phyloP scores from a whole-genome alignment of 2,888 invertebrate species.

The Plebejus argus region DNA sequence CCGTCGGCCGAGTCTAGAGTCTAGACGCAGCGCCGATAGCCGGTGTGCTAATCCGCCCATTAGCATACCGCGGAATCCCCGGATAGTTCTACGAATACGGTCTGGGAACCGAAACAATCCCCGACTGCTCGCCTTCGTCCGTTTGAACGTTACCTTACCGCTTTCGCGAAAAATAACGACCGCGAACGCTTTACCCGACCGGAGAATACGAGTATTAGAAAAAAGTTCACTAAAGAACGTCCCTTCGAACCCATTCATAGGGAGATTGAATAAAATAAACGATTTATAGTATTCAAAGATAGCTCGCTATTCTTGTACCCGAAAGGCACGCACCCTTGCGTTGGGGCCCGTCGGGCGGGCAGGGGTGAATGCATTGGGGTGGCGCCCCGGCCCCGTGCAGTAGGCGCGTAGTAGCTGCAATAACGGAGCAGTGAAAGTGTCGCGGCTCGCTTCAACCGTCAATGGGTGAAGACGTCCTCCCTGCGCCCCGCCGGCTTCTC shows the following conservation, averaged over 20 bases:
- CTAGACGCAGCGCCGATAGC: constrained; percentile 66
- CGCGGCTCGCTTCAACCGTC: constrained; percentile 79
- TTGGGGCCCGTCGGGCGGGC: constrained; percentile 63
- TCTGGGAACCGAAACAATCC: constrained; percentile 33
- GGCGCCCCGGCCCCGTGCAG: constrained; percentile 61
- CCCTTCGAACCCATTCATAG: constrained; percentile 19
- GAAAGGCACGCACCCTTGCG: constrained; percentile 66
- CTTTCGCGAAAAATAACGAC: constrained; percentile 27
- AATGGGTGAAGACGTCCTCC: constrained; percentile 79
- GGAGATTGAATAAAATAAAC: constrained; percentile 37
- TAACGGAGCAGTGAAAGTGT: constrained; percentile 81
- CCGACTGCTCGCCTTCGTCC: constrained; percentile 42
- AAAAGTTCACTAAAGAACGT: constrained; percentile 5
- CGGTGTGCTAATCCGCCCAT: constrained; percentile 52
- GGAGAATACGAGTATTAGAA: not conserved
- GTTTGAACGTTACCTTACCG: not conserved
- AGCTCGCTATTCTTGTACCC: constrained; percentile 63
- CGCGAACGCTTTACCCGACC: not conserved
- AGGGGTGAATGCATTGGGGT: constrained; percentile 76
- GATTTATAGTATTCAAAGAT: constrained; percentile 43
- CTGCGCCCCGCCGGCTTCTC: constrained; percentile 76
- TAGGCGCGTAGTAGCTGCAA: constrained; percentile 81
- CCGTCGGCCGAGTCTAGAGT: constrained; percentile 65
- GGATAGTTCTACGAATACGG: constrained; percentile 5
- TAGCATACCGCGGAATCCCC: constrained; percentile 44